phyloP scores from a whole-genome alignment of 1,140 invertebrate genomes.

The Hyles euphorbiae region DNA sequence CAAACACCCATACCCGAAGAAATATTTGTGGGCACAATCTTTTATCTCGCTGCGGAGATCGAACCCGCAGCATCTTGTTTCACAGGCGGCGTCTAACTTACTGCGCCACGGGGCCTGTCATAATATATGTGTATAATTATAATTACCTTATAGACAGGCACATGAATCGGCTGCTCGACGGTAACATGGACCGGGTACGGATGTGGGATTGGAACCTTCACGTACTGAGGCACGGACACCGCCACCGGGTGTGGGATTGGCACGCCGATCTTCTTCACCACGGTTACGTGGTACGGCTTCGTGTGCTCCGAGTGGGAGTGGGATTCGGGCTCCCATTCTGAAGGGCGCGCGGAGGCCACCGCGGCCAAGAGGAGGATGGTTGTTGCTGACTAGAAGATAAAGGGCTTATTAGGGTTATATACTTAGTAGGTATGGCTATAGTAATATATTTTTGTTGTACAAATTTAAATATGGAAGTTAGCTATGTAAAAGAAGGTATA shows the following conservation, averaged over 20 bases:
- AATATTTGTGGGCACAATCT: too few relatives aligned
- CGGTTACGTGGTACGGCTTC: slow-evolving; percentile 82
- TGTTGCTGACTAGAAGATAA: slow-evolving; percentile 51
- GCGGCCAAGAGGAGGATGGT: slow-evolving; percentile 80
- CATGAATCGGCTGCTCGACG: slow-evolving; percentile 83
- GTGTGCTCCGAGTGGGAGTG: slow-evolving; percentile 79
- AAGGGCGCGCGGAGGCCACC: slow-evolving; percentile 79
- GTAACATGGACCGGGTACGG: slow-evolving; percentile 84
- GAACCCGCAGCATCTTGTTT: too few relatives aligned
- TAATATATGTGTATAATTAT: not conserved
- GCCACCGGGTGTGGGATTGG: slow-evolving; percentile 85
- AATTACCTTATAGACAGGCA: slow-evolving; percentile 84
- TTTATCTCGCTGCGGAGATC: too few relatives aligned
- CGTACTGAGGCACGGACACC: slow-evolving; percentile 83
- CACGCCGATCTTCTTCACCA: slow-evolving; percentile 85
- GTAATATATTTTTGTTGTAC: not conserved
- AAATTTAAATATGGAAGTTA: too few relatives aligned
- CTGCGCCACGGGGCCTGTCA: too few relatives aligned
- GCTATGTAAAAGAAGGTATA: too few relatives aligned
- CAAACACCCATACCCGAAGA: too few relatives aligned
- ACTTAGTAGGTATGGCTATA: too few relatives aligned
- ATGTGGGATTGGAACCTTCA: slow-evolving; percentile 84
- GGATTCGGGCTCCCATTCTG: slow-evolving; percentile 90
- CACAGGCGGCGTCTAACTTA: too few relatives aligned
- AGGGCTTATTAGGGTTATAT: not conserved